These are phyloP conservation scores for Taenioides sp. DNA, from an alignment of 2,797 vertebrate genomes.

Conservation along the genomic window DNA sequence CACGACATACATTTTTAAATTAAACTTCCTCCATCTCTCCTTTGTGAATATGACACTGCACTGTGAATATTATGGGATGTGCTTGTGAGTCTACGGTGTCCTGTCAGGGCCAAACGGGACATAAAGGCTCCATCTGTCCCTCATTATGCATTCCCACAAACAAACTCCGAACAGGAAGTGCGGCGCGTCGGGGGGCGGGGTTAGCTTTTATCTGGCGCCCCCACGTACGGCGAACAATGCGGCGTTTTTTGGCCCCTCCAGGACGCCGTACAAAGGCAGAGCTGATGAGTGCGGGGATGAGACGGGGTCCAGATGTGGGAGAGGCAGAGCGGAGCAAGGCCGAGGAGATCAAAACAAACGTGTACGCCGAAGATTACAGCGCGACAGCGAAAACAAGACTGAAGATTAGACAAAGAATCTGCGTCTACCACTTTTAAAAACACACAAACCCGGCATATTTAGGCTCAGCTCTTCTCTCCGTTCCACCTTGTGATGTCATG, in stretches of 20 bases:
- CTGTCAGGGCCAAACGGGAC: constrained; percentile 48
- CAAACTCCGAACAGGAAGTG: constrained; percentile 11
- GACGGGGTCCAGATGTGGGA: neutral
- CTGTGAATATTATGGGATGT: neutral
- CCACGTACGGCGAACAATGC: neutral
- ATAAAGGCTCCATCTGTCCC: constrained; percentile 35
- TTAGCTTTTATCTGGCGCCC: constrained; percentile 59
- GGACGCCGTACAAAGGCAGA: constrained; percentile 2
- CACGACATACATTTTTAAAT: neutral
- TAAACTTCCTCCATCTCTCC: neutral
- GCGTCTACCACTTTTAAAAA: neutral
- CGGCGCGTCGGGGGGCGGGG: constrained; percentile 22
- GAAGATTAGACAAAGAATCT: neutral
- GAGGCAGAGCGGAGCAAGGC: no score
- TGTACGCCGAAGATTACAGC: neutral
- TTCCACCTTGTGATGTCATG: no score
- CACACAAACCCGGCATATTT: no score
- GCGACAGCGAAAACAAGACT: neutral
- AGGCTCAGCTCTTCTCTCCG: no score
- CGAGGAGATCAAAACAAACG: neutral
- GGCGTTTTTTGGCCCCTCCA: neutral
- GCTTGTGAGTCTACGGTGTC: constrained; percentile 26
- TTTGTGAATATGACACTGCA: neutral
- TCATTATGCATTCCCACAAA: constrained; percentile 38
- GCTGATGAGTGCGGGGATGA: neutral